Evolutionary conservation across 1,140 invertebrate species (phyloP), one percentile per base, ranked within the genome.

Genomic region (Wasmannia auropunctata): DNA sequence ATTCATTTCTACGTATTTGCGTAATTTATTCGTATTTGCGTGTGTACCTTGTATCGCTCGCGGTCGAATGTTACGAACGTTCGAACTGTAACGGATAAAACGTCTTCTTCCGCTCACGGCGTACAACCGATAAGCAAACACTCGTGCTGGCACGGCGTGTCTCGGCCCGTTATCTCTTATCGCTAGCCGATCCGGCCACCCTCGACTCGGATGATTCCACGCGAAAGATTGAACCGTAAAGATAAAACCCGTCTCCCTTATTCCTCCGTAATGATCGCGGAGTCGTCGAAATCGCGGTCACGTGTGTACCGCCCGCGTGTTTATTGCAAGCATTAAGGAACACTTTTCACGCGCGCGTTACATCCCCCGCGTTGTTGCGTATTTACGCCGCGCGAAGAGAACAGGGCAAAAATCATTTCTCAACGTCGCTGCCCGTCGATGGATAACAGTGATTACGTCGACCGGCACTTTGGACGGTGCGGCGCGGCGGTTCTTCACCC

Each of bases 101-200:
- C 25, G 65, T 25, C 77, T 89, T 90, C 79, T 83, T 83, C 37
- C 67, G 79, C 67, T 83, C 46, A 22, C 65, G 37, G 40, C 67
- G 25, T 83, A 83, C n/a, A n/a, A n/a, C 49, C 79, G 79, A 83
- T 83, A 74, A 74, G 79, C 67, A 83, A 83, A 83, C 67, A 83
- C 67, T 74, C 88, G 63, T 54, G 72, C 76, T 46, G 37, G n/a
- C 34, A 67, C 51, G 65, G 11, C 67, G 19, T 51, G 67, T 60
- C 25, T 43, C 70, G 43, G 60, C 16, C 88, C 86, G 88, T 90
- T 90, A 90, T 90, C 88, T 90, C 80, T 90, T 90, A 90, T 90
- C 89, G 63, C 40, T 10, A 28, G 8, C n/a, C 34, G 77, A 81
- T 81, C 85, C 77, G 56, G 63, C 88, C 89, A 90, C 83, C 89